phyloP scores from a whole-genome alignment of 2,797 vertebrate species.

The Lutra lutra region DNA sequence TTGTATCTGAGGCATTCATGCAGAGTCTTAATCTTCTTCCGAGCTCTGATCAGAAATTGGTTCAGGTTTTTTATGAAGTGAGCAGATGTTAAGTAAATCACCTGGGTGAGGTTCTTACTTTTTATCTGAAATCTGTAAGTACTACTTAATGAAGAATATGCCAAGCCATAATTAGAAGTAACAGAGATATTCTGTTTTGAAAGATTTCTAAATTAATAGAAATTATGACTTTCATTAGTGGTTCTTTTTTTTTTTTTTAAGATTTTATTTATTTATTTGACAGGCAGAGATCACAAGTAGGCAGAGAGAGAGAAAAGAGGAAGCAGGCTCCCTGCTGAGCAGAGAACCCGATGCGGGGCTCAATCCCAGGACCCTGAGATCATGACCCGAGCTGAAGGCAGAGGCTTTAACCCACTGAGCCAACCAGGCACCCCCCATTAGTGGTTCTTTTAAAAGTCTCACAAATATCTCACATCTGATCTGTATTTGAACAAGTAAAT shows the following conservation, averaged over 20 bases:
- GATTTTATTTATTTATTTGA: too few relatives aligned
- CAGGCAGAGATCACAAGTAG: too few relatives aligned
- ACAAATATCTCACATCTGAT: conserved; percentile 5
- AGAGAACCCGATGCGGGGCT: too few relatives aligned
- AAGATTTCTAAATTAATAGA: background rate
- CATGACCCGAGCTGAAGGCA: too few relatives aligned
- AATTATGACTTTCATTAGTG: background rate
- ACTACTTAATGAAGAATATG: background rate
- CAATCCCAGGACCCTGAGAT: too few relatives aligned
- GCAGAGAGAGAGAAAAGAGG: too few relatives aligned
- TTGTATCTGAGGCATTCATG: background rate
- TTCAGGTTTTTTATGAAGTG: background rate
- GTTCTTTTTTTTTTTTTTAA: too few relatives aligned
- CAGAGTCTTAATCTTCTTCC: background rate
- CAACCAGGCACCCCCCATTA: too few relatives aligned
- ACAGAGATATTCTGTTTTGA: background rate
- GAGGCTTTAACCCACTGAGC: too few relatives aligned
- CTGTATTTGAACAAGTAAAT: background rate
- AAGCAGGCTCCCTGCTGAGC: too few relatives aligned
- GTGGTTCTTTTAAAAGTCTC: conserved; percentile 56
- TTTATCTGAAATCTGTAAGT: background rate
- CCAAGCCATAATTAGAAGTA: background rate
- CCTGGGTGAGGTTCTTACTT: background rate
- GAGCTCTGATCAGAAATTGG: background rate
- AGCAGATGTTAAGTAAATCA: background rate